A percentile compares a stretch with the other conserved stretches of the same genome.
Evolutionary conservation across 2,113 vertebrate species (phyloP).

Genomic region (Bubo blakistoni): DNA sequence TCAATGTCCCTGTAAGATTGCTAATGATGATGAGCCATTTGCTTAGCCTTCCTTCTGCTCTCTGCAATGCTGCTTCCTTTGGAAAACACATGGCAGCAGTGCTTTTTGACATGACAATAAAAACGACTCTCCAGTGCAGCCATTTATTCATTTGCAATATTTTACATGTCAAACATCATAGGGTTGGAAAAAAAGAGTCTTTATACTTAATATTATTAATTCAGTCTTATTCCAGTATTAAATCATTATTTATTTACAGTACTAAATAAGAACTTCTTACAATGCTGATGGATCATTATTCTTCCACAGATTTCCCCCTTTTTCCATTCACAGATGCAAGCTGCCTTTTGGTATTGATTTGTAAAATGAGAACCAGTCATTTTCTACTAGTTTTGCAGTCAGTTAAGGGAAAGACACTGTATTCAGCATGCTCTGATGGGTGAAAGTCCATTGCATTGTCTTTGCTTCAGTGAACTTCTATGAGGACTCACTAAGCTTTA

Average conservation of each 20-base stretch:
- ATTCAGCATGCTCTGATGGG: neutral
- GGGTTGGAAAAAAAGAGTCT: neutral
- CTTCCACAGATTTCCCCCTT: neutral
- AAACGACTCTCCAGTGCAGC: neutral
- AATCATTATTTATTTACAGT: neutral
- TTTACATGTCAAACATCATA: neutral
- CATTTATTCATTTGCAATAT: neutral
- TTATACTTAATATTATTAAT: neutral
- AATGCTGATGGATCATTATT: neutral
- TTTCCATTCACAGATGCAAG: neutral
- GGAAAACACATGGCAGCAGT: neutral
- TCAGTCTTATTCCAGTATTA: neutral
- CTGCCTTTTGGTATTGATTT: neutral
- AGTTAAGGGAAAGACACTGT: neutral
- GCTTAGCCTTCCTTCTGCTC: neutral
- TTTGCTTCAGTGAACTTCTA: neutral
- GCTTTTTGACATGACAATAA: neutral
- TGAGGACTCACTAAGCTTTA: neutral
- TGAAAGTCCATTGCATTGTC: neutral
- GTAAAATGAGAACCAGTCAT: neutral
- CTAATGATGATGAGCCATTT: neutral
- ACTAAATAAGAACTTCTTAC: neutral
- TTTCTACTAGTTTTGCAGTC: neutral
- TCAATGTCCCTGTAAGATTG: neutral
- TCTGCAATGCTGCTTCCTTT: neutral